A percentile compares a stretch with the other conserved stretches of the same genome.
Conservation (phyloP, 2,113 vertebrate genomes). For the Pao palembangensis region DNA sequence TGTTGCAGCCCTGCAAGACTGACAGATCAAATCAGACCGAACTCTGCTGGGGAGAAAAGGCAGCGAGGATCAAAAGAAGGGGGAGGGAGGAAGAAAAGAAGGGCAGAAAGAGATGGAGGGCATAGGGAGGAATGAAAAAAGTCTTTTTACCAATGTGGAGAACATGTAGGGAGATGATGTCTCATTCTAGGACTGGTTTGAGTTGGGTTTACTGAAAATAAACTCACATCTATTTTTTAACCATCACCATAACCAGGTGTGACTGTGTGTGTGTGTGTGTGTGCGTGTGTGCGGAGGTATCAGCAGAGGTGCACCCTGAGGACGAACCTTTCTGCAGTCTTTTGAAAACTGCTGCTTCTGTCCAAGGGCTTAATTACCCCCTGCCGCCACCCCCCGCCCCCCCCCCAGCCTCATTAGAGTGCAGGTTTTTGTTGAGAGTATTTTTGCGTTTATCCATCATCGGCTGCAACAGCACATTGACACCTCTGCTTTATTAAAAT, state of each 20-base stretch:
- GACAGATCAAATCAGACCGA: slow-evolving; percentile 49
- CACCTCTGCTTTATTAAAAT: neutral
- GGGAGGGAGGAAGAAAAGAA: slow-evolving; percentile 4
- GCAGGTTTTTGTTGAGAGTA: slow-evolving; percentile 15
- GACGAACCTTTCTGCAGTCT: slow-evolving; percentile 23
- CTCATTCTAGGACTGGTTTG: too few species aligned
- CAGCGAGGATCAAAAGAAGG: slow-evolving; percentile 35
- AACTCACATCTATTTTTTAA: neutral
- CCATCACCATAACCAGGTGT: too few species aligned
- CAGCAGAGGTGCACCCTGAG: slow-evolving; percentile 37
- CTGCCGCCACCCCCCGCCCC: too few species aligned
- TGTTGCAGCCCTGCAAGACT: slow-evolving; percentile 45
- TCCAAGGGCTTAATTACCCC: slow-evolving; percentile 41
- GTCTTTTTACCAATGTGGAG: neutral
- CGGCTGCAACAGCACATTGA: neutral
- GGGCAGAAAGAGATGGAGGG: neutral
- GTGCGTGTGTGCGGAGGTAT: slow-evolving; percentile 9
- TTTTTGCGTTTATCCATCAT: neutral
- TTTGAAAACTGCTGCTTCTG: slow-evolving; percentile 33
- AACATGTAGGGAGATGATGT: neutral
- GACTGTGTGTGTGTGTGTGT: slow-evolving; percentile 4
- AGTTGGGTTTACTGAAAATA: neutral
- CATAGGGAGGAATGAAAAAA: neutral
- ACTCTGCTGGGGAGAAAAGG: slow-evolving; percentile 39
- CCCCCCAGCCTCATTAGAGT: slow-evolving; percentile 25